Conservation (phyloP, 1,140 invertebrate species). For the Euwallacea similis region DNA sequence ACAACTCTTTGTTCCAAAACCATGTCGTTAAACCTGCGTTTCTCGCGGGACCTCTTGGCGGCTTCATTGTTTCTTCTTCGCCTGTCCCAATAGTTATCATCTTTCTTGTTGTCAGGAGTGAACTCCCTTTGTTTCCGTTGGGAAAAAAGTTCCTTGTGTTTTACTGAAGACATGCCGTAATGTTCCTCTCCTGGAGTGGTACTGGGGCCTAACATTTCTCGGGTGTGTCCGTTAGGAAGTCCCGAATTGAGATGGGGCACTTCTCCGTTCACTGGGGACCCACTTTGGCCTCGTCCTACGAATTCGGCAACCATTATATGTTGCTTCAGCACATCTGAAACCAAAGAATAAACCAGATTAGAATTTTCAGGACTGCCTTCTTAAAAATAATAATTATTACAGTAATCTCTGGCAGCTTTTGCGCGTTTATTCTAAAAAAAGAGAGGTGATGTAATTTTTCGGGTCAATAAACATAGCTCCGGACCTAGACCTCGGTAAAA, state of each 20-base stretch:
- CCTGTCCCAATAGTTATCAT: slow-evolving; percentile 96
- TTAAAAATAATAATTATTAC: neutral
- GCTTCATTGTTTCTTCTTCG: slow-evolving; percentile 95
- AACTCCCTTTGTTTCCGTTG: slow-evolving; percentile 94
- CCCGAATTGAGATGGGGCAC: slow-evolving; percentile 62
- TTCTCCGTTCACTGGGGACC: slow-evolving; percentile 68
- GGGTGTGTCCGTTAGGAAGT: slow-evolving; percentile 58
- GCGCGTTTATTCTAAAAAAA: slow-evolving; percentile 20
- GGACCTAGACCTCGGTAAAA: slow-evolving; percentile 11
- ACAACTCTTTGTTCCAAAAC: slow-evolving; percentile 91
- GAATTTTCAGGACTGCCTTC: neutral
- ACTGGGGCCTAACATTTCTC: slow-evolving; percentile 52
- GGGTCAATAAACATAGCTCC: slow-evolving; percentile 29
- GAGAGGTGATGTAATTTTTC: slow-evolving; percentile 28
- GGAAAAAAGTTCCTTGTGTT: slow-evolving; percentile 77
- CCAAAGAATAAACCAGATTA: slow-evolving; percentile 40
- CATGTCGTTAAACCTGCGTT: slow-evolving; percentile 95
- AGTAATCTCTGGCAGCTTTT: neutral
- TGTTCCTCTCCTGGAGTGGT: slow-evolving; percentile 49
- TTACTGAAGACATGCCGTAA: slow-evolving; percentile 57
- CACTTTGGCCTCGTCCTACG: slow-evolving; percentile 71
- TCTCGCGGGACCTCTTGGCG: slow-evolving; percentile 91
- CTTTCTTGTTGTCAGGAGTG: slow-evolving; percentile 95
- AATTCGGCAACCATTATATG: slow-evolving; percentile 85
- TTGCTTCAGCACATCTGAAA: slow-evolving; percentile 69